Conservation (phyloP, 2,888 invertebrate genomes). For the Torymus aiolomorphi region DNA sequence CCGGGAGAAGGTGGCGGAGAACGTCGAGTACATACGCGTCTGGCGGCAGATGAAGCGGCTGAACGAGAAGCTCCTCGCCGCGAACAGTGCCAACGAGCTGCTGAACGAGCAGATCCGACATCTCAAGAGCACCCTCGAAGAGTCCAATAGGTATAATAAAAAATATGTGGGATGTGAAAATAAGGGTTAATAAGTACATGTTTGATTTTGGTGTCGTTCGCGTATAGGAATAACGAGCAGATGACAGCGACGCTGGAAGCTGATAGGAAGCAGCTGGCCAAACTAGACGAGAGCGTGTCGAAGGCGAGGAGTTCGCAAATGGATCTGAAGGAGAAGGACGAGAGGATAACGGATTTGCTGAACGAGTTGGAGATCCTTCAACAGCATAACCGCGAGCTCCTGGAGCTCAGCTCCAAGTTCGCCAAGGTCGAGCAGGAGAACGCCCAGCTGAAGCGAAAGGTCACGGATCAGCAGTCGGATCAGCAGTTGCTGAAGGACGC, state of each 20-base stretch:
- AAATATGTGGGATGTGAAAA: no score
- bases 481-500: slow-evolving; percentile 66
- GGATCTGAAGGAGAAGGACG: slow-evolving; percentile 67
- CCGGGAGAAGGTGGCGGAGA: slow-evolving; percentile 70
- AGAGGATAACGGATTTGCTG: slow-evolving; percentile 67
- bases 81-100: slow-evolving; percentile 64
- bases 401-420: slow-evolving; percentile 67
- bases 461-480: slow-evolving; percentile 65
- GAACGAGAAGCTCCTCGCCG: slow-evolving; percentile 67
- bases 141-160: slow-evolving; percentile 54
- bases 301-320: slow-evolving; percentile 64
- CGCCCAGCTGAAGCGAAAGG: slow-evolving; percentile 66
- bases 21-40: slow-evolving; percentile 72
- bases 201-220: neutral
- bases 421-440: slow-evolving; percentile 69
- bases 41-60: slow-evolving; percentile 71
- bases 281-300: slow-evolving; percentile 66
- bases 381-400: slow-evolving; percentile 70
- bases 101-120: slow-evolving; percentile 66
- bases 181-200: no score
- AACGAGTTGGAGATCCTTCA: slow-evolving; percentile 70
- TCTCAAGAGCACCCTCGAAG: slow-evolving; percentile 66
- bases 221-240: slow-evolving; percentile 65
- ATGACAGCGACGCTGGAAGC: slow-evolving; percentile 61
- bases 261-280: slow-evolving; percentile 65